A percentile compares a stretch with the other conserved stretches of the same genome.
Evolutionary conservation across 2,113 vertebrate species (phyloP).

Genomic region (Hepsetus odoe): DNA sequence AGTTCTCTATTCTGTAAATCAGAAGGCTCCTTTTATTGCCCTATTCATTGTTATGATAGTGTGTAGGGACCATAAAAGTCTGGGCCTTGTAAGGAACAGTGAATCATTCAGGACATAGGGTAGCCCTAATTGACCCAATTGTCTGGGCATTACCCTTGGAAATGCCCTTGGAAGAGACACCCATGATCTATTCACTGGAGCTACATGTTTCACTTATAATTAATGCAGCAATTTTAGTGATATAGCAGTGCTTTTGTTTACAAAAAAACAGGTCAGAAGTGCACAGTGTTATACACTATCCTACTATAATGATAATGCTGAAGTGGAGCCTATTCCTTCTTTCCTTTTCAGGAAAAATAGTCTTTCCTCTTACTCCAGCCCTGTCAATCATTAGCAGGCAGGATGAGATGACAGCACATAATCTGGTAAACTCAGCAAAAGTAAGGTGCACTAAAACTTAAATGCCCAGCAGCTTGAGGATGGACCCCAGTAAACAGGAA

Average conservation of each 20-base stretch:
- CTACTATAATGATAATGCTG: background rate
- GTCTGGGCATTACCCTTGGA: slow-evolving; percentile 45
- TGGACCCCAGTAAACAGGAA: background rate
- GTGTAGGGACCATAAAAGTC: slow-evolving; percentile 26
- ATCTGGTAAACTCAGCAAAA: too few species aligned
- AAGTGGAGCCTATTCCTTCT: too few species aligned
- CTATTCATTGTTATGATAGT: slow-evolving; percentile 33
- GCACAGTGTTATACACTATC: background rate
- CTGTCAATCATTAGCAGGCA: slow-evolving; percentile 19
- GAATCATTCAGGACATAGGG: slow-evolving; percentile 39
- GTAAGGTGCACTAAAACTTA: too few species aligned
- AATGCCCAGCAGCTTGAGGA: too few species aligned
- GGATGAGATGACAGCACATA: background rate
- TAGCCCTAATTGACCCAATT: slow-evolving; percentile 32
- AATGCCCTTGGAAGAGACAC: slow-evolving; percentile 28
- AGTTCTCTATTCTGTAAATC: slow-evolving; percentile 19
- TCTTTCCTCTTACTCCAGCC: slow-evolving; percentile 1
- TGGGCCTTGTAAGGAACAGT: slow-evolving; percentile 25
- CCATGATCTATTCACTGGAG: slow-evolving; percentile 11
- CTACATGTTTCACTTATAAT: slow-evolving; percentile 13
- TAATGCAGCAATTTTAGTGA: background rate
- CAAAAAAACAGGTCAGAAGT: background rate
- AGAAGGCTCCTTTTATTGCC: slow-evolving; percentile 34
- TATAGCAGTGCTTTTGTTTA: background rate
- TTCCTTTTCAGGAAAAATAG: too few species aligned